Conservation (phyloP, 2,113 vertebrate species). For the Polyodon spathula region DNA sequence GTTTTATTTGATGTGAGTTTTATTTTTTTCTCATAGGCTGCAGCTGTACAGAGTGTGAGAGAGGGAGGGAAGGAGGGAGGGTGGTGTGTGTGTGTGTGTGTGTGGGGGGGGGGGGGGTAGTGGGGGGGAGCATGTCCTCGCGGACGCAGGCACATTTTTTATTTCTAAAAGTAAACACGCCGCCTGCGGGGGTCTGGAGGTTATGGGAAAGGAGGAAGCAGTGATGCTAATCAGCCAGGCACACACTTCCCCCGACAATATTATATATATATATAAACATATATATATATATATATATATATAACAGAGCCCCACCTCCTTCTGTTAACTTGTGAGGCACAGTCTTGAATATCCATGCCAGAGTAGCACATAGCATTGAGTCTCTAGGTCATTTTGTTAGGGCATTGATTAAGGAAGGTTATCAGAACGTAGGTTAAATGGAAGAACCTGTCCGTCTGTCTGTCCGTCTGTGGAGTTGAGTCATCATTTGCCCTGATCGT, state of each 20-base stretch:
- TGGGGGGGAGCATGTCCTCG: slow-evolving; percentile 61
- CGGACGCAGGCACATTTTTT: slow-evolving; percentile 87
- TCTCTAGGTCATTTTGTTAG: no score
- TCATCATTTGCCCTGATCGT: no score
- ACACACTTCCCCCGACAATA: slow-evolving; percentile 90
- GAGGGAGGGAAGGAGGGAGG: slow-evolving; percentile 1
- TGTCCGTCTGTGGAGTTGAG: no score
- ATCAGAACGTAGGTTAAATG: no score
- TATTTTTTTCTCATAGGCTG: slow-evolving; percentile 14
- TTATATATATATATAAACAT: slow-evolving; percentile 45
- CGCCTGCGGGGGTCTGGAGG: slow-evolving; percentile 92
- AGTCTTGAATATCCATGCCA: not conserved
- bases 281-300: not conserved
- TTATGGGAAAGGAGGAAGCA: slow-evolving; percentile 99
- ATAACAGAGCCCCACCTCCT: not conserved
- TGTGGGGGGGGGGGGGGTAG: slow-evolving; percentile 30
- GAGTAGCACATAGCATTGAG: no score
- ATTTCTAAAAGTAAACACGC: slow-evolving; percentile 97
- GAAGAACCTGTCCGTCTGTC: no score
- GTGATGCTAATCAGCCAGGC: slow-evolving; percentile 89
- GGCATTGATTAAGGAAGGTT: no score
- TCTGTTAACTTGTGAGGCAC: not conserved
- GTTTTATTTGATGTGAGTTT: slow-evolving; percentile 60
- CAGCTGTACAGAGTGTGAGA: slow-evolving; percentile 38
- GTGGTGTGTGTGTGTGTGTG: slow-evolving; percentile 27